phyloP scores from a whole-genome alignment of 30 jellyfish, hydroid and myxozoan genomes.

The Clytia hemisphaerica region DNA sequence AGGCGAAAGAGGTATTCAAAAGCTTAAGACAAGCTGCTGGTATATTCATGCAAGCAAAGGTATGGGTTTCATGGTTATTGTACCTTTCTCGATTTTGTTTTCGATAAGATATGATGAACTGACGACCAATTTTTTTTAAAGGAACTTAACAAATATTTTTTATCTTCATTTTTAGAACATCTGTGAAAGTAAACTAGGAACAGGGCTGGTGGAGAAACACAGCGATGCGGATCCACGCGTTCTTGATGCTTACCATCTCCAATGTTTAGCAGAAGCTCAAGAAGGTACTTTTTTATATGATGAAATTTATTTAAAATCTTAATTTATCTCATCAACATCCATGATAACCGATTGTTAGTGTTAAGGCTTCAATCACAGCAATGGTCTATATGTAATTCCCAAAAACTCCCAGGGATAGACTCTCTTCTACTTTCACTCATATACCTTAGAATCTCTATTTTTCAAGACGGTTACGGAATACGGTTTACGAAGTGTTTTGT shows the following conservation, averaged over 20 bases:
- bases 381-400: too few relatives aligned
- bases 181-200: conserved; percentile 62
- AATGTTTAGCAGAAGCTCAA: conserved; percentile 94
- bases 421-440: too few relatives aligned
- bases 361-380: too few relatives aligned
- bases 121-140: not conserved
- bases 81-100: not conserved
- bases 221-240: conserved; percentile 84
- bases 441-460: too few relatives aligned
- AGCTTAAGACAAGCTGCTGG: conserved; percentile 90
- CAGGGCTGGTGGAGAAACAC: conserved; percentile 77
- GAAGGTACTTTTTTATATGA: conserved; percentile 50
- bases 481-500: too few relatives aligned
- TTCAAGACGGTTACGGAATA: too few relatives aligned
- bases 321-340: too few relatives aligned
- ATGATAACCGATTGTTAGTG: too few relatives aligned
- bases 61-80: not conserved
- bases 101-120: not conserved
- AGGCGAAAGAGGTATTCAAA: conserved; percentile 84
- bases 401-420: too few relatives aligned
- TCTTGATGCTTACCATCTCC: conserved; percentile 83
- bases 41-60: conserved; percentile 87
- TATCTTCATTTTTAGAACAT: conserved; percentile 29
- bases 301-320: too few relatives aligned
- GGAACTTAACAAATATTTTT: not conserved